Evolutionary conservation across 2,888 invertebrate species (phyloP).

Genomic region (Endotricha flammealis): DNA sequence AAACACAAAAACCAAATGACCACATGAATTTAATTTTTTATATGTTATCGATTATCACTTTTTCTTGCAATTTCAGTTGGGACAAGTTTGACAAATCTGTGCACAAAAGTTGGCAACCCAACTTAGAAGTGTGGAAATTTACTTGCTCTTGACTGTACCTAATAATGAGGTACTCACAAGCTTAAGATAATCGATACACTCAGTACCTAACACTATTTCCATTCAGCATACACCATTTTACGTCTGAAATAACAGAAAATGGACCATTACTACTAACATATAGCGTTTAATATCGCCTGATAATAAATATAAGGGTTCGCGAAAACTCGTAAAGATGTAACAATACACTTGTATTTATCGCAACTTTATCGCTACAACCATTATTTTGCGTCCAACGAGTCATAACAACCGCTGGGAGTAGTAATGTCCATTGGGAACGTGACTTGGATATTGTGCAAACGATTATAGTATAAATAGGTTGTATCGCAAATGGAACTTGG

Average conservation of each 20-base stretch:
- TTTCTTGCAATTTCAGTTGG: too few relatives aligned
- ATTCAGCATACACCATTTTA: neutral
- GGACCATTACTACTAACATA: constrained; percentile 6
- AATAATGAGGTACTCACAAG: too few relatives aligned
- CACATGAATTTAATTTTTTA: too few relatives aligned
- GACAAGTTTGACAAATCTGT: too few relatives aligned
- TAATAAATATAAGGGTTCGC: neutral
- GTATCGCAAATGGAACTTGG: too few relatives aligned
- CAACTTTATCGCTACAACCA: constrained; percentile 17
- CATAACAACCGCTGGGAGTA: constrained; percentile 16
- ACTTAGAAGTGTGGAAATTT: too few relatives aligned
- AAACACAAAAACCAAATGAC: too few relatives aligned
- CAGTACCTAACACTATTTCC: neutral
- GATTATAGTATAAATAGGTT: constrained; percentile 19
- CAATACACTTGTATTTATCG: constrained; percentile 13
- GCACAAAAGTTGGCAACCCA: too few relatives aligned
- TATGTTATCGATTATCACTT: too few relatives aligned
- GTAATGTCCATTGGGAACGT: constrained; percentile 18
- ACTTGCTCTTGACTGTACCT: neutral
- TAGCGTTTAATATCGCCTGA: constrained; percentile 1
- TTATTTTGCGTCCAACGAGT: constrained; percentile 26
- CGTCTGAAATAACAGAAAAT: neutral
- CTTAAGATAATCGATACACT: too few relatives aligned
- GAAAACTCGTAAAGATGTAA: constrained; percentile 4
- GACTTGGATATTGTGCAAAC: constrained; percentile 22